Conservation (phyloP, 2,113 vertebrate species). For the Macrotus californicus region DNA sequence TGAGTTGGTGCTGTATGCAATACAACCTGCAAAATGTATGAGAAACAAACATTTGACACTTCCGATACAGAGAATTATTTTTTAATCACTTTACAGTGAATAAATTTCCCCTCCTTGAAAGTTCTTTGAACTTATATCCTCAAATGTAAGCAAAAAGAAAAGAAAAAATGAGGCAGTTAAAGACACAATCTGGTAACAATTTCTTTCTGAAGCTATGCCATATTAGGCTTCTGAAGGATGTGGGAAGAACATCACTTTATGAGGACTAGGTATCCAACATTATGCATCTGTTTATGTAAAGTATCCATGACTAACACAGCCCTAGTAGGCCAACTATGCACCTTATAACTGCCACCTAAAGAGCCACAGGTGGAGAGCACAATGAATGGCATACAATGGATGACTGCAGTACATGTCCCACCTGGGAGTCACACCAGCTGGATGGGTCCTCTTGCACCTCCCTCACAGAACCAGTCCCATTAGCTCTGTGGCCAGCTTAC, state of each 20-base stretch:
- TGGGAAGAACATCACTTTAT: slow-evolving; percentile 29
- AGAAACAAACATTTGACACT: background rate
- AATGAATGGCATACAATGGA: background rate
- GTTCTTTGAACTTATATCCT: slow-evolving; percentile 36
- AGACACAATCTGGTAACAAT: slow-evolving; percentile 38
- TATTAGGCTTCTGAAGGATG: slow-evolving; percentile 22
- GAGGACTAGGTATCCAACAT: background rate
- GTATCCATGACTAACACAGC: background rate
- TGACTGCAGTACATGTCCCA: background rate
- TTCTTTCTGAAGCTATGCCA: slow-evolving; percentile 43
- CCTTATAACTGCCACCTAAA: slow-evolving; percentile 42
- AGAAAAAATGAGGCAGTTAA: slow-evolving; percentile 66
- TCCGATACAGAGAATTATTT: slow-evolving; percentile 8
- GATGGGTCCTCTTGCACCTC: background rate
- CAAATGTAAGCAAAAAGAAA: slow-evolving; percentile 32
- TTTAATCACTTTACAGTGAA: slow-evolving; percentile 2
- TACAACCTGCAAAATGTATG: background rate
- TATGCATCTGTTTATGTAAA: background rate
- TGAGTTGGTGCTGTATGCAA: background rate
- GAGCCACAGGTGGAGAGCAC: background rate
- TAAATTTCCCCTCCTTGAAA: slow-evolving; percentile 45
- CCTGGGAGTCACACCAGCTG: slow-evolving; percentile 2
- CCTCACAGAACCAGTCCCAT: background rate
- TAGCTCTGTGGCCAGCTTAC: background rate
- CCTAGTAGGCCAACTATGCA: background rate